A percentile compares a stretch with the other conserved stretches of the same genome.
phyloP scores from a whole-genome alignment of 2,888 invertebrate genomes.

The Nycteola revayana region DNA sequence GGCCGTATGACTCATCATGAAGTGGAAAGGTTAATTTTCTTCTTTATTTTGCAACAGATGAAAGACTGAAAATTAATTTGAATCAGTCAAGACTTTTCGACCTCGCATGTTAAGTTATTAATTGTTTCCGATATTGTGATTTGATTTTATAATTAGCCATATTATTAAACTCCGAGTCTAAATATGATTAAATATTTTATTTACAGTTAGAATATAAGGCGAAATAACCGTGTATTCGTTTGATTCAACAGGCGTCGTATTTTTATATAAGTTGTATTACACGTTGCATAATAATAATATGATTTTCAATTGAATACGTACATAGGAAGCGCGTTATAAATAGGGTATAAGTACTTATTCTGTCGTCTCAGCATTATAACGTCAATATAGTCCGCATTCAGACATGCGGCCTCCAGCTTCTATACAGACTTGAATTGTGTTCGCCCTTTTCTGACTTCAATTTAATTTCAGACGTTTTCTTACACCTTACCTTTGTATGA shows the following conservation, averaged over 20 bases:
- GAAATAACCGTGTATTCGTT: too few species aligned
- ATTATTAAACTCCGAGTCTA: too few species aligned
- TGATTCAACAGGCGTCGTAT: too few species aligned
- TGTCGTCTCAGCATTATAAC: conserved; percentile 52
- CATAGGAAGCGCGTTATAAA: conserved; percentile 52
- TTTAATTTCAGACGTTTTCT: conserved; percentile 62
- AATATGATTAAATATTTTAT: too few species aligned
- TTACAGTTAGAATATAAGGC: too few species aligned
- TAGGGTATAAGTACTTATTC: conserved; percentile 43
- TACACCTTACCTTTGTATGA: conserved; percentile 45
- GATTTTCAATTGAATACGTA: too few species aligned
- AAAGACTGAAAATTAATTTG: conserved; percentile 16
- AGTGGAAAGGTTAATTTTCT: conserved; percentile 35
- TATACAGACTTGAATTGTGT: conserved; percentile 52
- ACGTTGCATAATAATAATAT: too few species aligned
- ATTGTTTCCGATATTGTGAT: too few species aligned
- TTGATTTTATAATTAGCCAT: too few species aligned
- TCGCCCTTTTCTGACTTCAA: conserved; percentile 61
- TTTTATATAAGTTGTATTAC: too few species aligned
- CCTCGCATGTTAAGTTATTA: too few species aligned
- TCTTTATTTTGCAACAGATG: conserved; percentile 29
- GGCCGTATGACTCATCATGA: conserved; percentile 32
- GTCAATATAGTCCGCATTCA: conserved; percentile 60
- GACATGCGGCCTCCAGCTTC: conserved; percentile 42
- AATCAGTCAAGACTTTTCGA: conserved; percentile 1